Base-by-base conservation (phyloP, 2,113 vertebrate species). In the Girardinichthys multiradiatus region DNA sequence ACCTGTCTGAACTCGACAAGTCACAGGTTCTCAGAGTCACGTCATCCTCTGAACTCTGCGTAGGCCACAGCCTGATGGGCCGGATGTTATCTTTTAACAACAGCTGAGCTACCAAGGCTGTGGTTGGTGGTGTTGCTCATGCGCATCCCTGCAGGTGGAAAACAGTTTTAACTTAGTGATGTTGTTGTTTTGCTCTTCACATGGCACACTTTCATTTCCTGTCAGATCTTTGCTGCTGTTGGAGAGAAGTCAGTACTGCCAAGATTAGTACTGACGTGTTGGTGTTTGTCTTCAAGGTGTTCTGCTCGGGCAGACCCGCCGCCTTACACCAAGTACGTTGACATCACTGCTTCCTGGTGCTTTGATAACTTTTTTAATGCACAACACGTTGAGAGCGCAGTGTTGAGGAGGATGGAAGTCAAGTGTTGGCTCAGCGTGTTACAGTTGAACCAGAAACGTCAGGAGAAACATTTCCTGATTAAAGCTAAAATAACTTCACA, bases 321-420 rank as follows among this genome's bases (percentile, higher is more conserved):
- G 58, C 14, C 1, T 64, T 21, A 59, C 61, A 70, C 4, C 24
- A 70, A 83, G 62, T 37, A 4, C 27, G 2, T 33, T 57, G 76
- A 84, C 69, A 85, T 91, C 89, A 83, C 69, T n/a, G 19, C 45
- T 90, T 92, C 90, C 87, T 82, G 86, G 62, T 74, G 70, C 35
- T 79, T 84, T 48, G 8, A 28, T 37, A 28, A 5, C 21, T 45
- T 33, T 75, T 81, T 68, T 60, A 82, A 66, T 42, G n/a, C 57
- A 54, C 11, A 17, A 8, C 0, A 8, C 19, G 28, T 30, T 39
- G 27, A 66, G 57, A 29, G 45, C 28, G 24, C 13, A 0, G 6
- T 19, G 4, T 7, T 54, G 39, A 57, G 12, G 26, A 21, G 12
- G 42, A 33, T 14, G 19, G 28, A 1, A 19, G 31, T 61, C 2